Evolutionary conservation across 2,888 invertebrate genomes (phyloP).

Genomic region (Alloplasta piceator): DNA sequence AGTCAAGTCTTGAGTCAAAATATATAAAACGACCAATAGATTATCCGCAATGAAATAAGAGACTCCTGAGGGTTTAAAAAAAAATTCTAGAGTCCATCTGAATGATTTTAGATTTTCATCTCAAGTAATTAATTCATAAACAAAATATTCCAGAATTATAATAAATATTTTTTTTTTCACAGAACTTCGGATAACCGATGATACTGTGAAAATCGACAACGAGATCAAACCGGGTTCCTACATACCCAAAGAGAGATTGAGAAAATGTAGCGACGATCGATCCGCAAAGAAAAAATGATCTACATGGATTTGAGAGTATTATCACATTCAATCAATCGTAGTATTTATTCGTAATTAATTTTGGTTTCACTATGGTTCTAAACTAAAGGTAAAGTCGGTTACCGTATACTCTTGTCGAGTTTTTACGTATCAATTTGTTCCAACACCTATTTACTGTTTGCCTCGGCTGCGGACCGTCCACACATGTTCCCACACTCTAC

Average conservation of each 20-base stretch:
- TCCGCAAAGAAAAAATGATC: slow-evolving; percentile 29
- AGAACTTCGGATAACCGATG: slow-evolving; percentile 87
- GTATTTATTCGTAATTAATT: slow-evolving; percentile 47
- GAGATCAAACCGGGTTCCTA: slow-evolving; percentile 65
- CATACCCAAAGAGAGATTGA: slow-evolving; percentile 55
- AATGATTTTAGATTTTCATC: background rate
- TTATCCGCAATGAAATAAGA: no score
- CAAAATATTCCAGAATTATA: background rate
- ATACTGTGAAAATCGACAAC: slow-evolving; percentile 87
- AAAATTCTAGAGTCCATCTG: background rate
- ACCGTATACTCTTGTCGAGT: no score
- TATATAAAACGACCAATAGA: no score
- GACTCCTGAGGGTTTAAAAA: no score
- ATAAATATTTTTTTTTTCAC: slow-evolving; percentile 57
- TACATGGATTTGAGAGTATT: slow-evolving; percentile 9
- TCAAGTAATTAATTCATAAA: background rate
- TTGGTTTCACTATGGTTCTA: background rate
- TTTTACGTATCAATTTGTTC: no score
- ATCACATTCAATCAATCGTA: slow-evolving; percentile 16
- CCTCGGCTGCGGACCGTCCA: no score
- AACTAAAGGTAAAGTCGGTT: no score
- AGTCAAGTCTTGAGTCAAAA: no score
- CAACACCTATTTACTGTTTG: no score
- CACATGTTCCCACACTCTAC: no score
- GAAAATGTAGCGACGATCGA: slow-evolving; percentile 44